phyloP scores from a whole-genome alignment of 2,888 invertebrate genomes.

The Dichetophora obliterata region DNA sequence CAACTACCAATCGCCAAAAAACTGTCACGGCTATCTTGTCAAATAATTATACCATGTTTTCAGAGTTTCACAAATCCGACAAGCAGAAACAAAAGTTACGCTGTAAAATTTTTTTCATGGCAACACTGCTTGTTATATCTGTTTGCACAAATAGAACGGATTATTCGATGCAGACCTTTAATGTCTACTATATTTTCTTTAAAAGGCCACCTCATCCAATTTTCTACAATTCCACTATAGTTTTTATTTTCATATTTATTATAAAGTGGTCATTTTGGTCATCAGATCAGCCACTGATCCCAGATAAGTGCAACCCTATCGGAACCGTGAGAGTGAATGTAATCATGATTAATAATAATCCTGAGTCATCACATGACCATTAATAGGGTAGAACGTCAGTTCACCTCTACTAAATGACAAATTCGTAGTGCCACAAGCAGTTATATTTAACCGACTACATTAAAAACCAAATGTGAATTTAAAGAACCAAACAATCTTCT shows the following conservation, averaged over 20 bases:
- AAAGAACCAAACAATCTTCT: background rate
- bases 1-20: too few species aligned
- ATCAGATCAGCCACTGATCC: constrained; percentile 65
- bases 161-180: too few species aligned
- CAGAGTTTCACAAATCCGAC: too few species aligned
- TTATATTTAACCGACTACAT: background rate
- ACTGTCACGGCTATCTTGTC: too few species aligned
- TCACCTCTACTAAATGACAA: constrained; percentile 66
- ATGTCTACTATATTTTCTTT: too few species aligned
- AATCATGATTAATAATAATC: constrained; percentile 66
- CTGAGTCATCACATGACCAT: constrained; percentile 64
- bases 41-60: too few species aligned
- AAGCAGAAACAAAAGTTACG: too few species aligned
- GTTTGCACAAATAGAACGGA: too few species aligned
- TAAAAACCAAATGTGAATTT: constrained; percentile 58
- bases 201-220: too few species aligned
- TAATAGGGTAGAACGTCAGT: constrained; percentile 69
- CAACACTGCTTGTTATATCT: too few species aligned
- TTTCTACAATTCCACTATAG: too few species aligned
- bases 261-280: constrained; percentile 59
- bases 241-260: background rate
- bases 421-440: background rate
- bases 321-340: constrained; percentile 62
- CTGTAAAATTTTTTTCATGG: too few species aligned
- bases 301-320: constrained; percentile 69